phyloP scores from a whole-genome alignment of 2,113 vertebrate genomes.

The Struthidea cinerea region DNA sequence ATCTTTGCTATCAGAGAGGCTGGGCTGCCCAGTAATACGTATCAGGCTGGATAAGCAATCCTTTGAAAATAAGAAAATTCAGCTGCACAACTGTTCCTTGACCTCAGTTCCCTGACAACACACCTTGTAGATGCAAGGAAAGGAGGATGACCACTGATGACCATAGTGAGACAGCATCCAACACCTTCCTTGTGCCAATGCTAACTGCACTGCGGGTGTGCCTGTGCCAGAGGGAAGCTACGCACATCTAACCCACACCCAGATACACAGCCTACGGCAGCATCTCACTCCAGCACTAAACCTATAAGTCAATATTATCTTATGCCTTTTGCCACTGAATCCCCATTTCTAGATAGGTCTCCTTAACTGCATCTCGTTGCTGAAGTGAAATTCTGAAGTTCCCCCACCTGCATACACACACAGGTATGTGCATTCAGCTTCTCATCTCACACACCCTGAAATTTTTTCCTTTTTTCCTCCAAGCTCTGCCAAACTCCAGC shows the following conservation, averaged over 20 bases:
- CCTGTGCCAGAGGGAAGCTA: background rate
- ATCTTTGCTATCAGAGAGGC: background rate
- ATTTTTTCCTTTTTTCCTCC: background rate
- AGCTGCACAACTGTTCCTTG: background rate
- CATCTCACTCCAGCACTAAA: background rate
- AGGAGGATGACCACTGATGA: accelerated
- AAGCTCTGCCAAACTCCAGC: background rate
- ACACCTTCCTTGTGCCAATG: background rate
- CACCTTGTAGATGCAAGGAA: background rate
- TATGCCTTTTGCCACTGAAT: background rate
- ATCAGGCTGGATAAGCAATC: background rate
- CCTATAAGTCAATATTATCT: background rate
- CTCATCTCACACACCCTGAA: background rate
- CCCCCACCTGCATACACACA: background rate
- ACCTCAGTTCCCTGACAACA: background rate
- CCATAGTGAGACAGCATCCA: background rate
- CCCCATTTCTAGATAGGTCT: background rate
- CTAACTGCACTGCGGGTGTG: background rate
- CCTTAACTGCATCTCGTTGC: background rate
- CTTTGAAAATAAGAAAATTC: background rate
- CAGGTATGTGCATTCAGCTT: background rate
- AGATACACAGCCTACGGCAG: background rate
- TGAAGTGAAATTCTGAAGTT: background rate
- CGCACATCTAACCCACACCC: accelerated
- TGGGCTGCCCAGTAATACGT: background rate